Conservation (phyloP, 2,113 vertebrate species). For the Nesogale talazaci region DNA sequence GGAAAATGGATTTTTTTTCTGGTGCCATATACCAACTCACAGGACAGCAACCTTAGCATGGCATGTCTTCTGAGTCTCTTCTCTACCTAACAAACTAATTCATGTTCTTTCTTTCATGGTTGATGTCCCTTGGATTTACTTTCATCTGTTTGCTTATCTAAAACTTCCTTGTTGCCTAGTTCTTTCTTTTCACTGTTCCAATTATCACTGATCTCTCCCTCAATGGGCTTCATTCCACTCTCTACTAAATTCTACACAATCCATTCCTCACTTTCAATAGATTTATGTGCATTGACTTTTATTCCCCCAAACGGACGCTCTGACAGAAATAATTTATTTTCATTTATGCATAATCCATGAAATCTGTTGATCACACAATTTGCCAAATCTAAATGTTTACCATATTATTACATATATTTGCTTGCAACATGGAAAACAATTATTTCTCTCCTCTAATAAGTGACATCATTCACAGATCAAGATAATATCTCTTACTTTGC, state of each 20-base stretch:
- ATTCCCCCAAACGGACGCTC: slow-evolving; percentile 16
- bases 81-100: accelerated
- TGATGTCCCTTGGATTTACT: not conserved
- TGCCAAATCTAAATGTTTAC: slow-evolving; percentile 48
- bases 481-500: not conserved
- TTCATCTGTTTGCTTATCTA: not conserved
- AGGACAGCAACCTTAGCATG: not conserved
- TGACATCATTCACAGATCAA: slow-evolving; percentile 17
- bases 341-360: slow-evolving; percentile 16
- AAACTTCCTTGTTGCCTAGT: not conserved
- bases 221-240: not conserved
- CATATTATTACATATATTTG: not conserved
- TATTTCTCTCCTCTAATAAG: slow-evolving; percentile 41
- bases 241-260: not conserved
- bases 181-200: not conserved
- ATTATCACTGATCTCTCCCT: not conserved
- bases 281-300: slow-evolving; percentile 33
- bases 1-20: not conserved
- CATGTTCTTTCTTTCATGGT: not conserved
- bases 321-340: slow-evolving; percentile 56
- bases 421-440: slow-evolving; percentile 10
- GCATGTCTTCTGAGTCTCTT: not conserved
- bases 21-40: not conserved
- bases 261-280: slow-evolving; percentile 24
- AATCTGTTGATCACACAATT: not conserved